phyloP scores from a whole-genome alignment of 2,888 invertebrate species.

The Drosophila sordidula region DNA sequence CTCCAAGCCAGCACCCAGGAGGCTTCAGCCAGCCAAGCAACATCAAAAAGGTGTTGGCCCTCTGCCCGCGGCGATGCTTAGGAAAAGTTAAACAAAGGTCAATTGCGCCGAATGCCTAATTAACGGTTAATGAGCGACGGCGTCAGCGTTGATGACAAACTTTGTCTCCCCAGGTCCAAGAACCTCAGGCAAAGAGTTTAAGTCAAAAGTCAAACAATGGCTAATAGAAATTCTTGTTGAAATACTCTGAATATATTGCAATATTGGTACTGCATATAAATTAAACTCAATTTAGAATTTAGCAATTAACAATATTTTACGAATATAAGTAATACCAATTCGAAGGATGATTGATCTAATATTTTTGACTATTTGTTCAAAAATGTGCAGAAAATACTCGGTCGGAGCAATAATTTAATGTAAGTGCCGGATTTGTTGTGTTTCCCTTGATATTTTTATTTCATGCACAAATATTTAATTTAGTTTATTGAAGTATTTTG shows the following conservation, averaged over 20 bases:
- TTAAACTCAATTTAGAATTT: background rate
- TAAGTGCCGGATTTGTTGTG: slow-evolving; percentile 17
- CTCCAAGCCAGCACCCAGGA: background rate
- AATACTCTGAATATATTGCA: background rate
- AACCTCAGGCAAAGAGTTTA: slow-evolving; percentile 28
- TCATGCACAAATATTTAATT: slow-evolving; percentile 72
- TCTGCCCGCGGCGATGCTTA: slow-evolving; percentile 46
- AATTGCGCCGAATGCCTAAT: slow-evolving; percentile 61
- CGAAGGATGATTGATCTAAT: slow-evolving; percentile 18
- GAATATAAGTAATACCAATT: slow-evolving; percentile 6
- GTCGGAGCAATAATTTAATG: slow-evolving; percentile 54
- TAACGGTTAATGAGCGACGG: slow-evolving; percentile 62
- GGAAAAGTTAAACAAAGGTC: slow-evolving; percentile 50
- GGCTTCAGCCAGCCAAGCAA: slow-evolving; percentile 8
- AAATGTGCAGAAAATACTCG: slow-evolving; percentile 29
- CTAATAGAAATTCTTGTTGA: background rate
- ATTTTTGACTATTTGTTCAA: slow-evolving; percentile 22
- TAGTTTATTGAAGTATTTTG: slow-evolving; percentile 72
- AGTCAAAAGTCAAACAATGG: slow-evolving; percentile 41
- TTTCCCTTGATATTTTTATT: slow-evolving; percentile 47
- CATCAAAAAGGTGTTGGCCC: slow-evolving; percentile 72
- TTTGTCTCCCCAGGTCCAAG: slow-evolving; percentile 2
- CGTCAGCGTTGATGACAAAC: slow-evolving; percentile 25
- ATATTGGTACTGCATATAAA: too few relatives aligned
- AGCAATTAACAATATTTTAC: slow-evolving; percentile 1